Base-by-base conservation (phyloP, 2,113 vertebrate genomes). In the Oncorhynchus mykiss region DNA sequence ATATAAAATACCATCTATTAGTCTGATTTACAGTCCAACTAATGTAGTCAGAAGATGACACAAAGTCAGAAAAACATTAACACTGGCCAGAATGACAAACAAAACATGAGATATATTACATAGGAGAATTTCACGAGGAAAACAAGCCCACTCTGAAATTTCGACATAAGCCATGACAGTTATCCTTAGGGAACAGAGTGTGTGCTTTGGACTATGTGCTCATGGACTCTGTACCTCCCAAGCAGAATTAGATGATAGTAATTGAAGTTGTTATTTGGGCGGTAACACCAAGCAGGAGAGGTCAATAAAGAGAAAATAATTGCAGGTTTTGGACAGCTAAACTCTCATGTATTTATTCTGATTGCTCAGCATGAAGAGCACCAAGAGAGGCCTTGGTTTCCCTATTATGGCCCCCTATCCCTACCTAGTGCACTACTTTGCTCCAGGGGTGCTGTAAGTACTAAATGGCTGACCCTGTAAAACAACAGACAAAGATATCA, bases 281-380 rank as follows among this genome's bases (percentile, higher is more conserved):
- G 31, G 73, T 76, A 70, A 81, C 51, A 73, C 74, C 76, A 73
- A 72, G 48, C 76, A 68, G 57, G 65, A 80, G 72, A 73, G 70
- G 69, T 29, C 51, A 39, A 70, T 34, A 45, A 39, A 54, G 73
- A 71, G 54, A 74, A 24, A 73, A 72, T 74, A 65, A 74, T 73
- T 71, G 48, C 70, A 71, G 3, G 49, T 18, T 70, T 51, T 49
- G 49, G 25, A 29, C 70, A 57, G 70, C 24, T 24, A 24, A 5
- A 25, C 16, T 27, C 49, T 57, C 49, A 1, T 22, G 34, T 20
- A 51, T 59, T 31, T 11, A 72, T 72, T 2, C 7, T 34, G 9
- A 31, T 1, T 25, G 14, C 51, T 59, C 25, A 25, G 5, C 18
- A 16, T 25, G 34, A 16, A n/a, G 20, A 16, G 67, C 12, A 39